Evolutionary conservation across 2,888 invertebrate genomes (phyloP).

Genomic region (Limnephilus lunatus): DNA sequence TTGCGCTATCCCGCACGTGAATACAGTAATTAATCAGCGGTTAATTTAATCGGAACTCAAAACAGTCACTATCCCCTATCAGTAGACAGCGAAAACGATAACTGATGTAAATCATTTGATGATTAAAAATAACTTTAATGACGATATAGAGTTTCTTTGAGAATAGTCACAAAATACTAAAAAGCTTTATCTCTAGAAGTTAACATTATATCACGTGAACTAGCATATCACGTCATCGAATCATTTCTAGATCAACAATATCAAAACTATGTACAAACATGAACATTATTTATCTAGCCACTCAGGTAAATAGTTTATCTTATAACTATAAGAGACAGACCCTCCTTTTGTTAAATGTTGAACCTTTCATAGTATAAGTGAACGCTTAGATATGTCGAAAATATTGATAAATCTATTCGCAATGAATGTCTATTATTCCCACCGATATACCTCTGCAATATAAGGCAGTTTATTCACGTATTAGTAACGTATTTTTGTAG

Average conservation of each 20-base stretch:
- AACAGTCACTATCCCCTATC: neutral
- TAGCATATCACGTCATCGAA: neutral
- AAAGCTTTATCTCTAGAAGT: neutral
- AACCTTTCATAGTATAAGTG: neutral
- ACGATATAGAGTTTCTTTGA: too few species aligned
- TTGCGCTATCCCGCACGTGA: neutral
- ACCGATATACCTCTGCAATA: neutral
- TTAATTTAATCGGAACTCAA: neutral
- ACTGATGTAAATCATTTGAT: neutral
- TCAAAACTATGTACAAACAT: neutral
- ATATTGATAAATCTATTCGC: neutral
- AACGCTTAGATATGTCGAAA: neutral
- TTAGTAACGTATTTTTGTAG: too few species aligned
- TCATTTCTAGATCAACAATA: neutral
- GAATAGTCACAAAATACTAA: neutral
- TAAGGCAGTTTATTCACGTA: neutral
- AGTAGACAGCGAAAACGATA: neutral
- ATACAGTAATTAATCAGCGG: neutral
- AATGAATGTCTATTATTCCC: neutral
- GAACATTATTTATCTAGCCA: neutral
- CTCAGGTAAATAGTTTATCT: neutral
- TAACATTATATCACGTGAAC: neutral
- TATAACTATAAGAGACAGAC: neutral
- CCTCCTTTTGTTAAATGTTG: neutral
- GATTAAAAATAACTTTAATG: neutral